phyloP scores from a whole-genome alignment of 1,140 invertebrate species.

The Apolygus lucorum region DNA sequence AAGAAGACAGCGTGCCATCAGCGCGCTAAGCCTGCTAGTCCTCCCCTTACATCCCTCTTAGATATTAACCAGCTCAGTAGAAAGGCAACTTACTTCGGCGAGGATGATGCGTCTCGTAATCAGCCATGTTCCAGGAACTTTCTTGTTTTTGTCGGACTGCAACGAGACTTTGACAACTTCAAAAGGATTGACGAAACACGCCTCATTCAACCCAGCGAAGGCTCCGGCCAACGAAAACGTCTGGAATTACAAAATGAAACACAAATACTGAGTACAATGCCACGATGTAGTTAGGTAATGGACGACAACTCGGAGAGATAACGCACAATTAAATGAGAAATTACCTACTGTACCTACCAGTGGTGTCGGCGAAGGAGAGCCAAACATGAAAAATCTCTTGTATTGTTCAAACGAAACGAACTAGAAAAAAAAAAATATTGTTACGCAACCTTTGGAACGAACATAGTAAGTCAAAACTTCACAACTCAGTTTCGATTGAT shows the following conservation, averaged over 20 bases:
- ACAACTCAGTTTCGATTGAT: no score
- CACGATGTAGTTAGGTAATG: slow-evolving; percentile 8
- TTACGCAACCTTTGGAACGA: no score
- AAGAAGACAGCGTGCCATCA: background rate
- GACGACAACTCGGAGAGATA: slow-evolving; percentile 20
- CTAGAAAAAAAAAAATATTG: slow-evolving; percentile 41
- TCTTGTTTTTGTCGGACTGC: slow-evolving; percentile 55
- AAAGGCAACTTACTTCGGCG: slow-evolving; percentile 44
- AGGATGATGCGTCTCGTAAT: slow-evolving; percentile 70
- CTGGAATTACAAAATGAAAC: slow-evolving; percentile 49
- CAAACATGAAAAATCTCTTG: slow-evolving; percentile 74
- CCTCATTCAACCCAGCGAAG: slow-evolving; percentile 78
- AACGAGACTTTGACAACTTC: slow-evolving; percentile 88
- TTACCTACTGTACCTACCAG: slow-evolving; percentile 54
- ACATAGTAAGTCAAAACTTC: no score
- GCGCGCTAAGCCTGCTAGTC: no score
- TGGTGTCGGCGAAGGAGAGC: slow-evolving; percentile 57
- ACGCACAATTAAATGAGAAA: background rate
- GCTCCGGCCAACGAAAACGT: slow-evolving; percentile 79
- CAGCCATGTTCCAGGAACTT: slow-evolving; percentile 62
- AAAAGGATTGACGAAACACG: slow-evolving; percentile 84
- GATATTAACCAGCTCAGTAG: no score
- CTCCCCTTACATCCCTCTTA: no score
- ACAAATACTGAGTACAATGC: slow-evolving; percentile 20
- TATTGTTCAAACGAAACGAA: slow-evolving; percentile 91